Percentiles rank a stretch among this genome's conserved stretches.
Conservation (phyloP, 2,797 vertebrate genomes). For the Melanotaenia nigrans region DNA sequence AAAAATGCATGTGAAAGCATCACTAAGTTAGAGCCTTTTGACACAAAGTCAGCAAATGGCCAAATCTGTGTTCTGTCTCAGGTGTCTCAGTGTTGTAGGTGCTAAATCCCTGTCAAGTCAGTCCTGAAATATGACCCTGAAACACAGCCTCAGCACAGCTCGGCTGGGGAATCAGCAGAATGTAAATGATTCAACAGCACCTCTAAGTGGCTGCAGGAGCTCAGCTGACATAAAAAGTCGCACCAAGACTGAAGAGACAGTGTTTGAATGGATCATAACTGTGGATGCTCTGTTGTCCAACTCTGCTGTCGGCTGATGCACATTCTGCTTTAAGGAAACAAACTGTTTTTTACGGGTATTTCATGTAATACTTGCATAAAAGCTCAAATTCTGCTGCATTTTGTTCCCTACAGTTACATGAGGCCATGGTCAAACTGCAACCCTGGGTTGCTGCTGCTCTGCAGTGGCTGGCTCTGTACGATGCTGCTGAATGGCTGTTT, state of each 20-base stretch:
- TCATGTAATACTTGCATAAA: background rate
- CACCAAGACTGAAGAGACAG: slow-evolving; percentile 19
- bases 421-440: slow-evolving; percentile 28
- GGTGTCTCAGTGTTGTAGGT: slow-evolving; percentile 37
- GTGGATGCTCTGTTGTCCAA: slow-evolving; percentile 17
- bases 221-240: slow-evolving; percentile 46
- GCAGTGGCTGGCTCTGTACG: slow-evolving; percentile 31
- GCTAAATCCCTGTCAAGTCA: slow-evolving; percentile 57
- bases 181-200: slow-evolving; percentile 78
- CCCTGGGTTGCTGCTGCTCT: slow-evolving; percentile 31
- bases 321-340: slow-evolving; percentile 13
- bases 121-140: slow-evolving; percentile 60
- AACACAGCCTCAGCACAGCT: slow-evolving; percentile 30
- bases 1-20: slow-evolving; percentile 6
- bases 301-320: slow-evolving; percentile 33
- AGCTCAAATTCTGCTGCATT: slow-evolving; percentile 1
- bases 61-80: slow-evolving; percentile 53
- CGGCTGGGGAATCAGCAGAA: slow-evolving; percentile 52
- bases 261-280: slow-evolving; percentile 32
- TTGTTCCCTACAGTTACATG: slow-evolving; percentile 27
- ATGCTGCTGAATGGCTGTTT: slow-evolving; percentile 46
- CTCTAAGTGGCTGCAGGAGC: slow-evolving; percentile 72
- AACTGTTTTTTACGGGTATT: background rate
- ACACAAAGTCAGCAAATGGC: slow-evolving; percentile 20
- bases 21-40: background rate